These are phyloP conservation scores for Erebia ligea DNA, from an alignment of 2,888 invertebrate species.

Conservation along the genomic window DNA sequence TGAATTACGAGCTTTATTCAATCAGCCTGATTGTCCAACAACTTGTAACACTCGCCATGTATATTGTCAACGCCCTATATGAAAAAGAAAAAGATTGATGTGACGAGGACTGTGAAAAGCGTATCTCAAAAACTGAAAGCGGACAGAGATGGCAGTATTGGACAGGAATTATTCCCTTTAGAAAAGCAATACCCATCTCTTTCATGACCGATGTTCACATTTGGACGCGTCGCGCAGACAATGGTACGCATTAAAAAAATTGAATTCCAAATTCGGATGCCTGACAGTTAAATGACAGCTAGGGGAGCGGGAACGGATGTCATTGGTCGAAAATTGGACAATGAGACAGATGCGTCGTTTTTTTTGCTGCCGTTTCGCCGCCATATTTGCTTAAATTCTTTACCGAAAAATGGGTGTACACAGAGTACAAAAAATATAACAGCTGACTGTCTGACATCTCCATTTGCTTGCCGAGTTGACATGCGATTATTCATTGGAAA, in stretches of 20 bases:
- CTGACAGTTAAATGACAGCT: constrained; percentile 75
- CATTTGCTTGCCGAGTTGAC: constrained; percentile 66
- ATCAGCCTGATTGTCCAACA: constrained; percentile 79
- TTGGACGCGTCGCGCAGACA: constrained; percentile 12
- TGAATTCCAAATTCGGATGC: constrained; percentile 68
- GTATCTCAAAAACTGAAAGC: neutral
- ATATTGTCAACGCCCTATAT: constrained; percentile 73
- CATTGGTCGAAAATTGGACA: constrained; percentile 78
- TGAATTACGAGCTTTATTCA: constrained; percentile 79
- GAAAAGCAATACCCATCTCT: constrained; percentile 4
- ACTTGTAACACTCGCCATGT: constrained; percentile 64
- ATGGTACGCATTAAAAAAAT: constrained; percentile 51
- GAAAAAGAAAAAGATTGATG: constrained; percentile 20
- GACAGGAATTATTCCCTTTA: neutral
- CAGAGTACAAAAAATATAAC: constrained; percentile 46
- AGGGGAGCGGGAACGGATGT: constrained; percentile 74
- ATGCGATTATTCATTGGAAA: constrained; percentile 50
- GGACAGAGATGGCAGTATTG: constrained; percentile 3
- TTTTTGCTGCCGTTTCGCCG: constrained; percentile 61
- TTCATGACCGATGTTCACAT: neutral
- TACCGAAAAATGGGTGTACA: constrained; percentile 52
- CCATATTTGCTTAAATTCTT: constrained; percentile 75
- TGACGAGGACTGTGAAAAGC: neutral
- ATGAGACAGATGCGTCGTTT: constrained; percentile 78
- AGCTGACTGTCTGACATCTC: constrained; percentile 62